Percentiles rank a stretch among this genome's conserved stretches.
These are phyloP conservation scores for Micromussa lordhowensis DNA, from an alignment of 92 coral and sea anemone species.

Conservation along the genomic window DNA sequence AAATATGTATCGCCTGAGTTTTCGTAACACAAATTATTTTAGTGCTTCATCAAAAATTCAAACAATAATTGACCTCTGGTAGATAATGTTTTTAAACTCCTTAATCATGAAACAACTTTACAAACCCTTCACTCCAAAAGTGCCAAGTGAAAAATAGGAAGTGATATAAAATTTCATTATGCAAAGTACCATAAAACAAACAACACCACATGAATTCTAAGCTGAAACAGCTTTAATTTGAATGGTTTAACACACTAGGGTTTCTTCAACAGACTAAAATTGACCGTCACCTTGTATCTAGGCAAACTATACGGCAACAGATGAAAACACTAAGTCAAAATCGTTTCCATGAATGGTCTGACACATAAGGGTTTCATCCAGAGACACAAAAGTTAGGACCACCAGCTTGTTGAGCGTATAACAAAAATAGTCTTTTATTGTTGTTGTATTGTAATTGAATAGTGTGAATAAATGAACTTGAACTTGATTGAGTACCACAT, in stretches of 20 bases:
- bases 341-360: background rate
- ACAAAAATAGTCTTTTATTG: no score
- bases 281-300: background rate
- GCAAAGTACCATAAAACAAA: background rate
- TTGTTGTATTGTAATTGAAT: no score
- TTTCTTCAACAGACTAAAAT: background rate
- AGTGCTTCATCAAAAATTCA: background rate
- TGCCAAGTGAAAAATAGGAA: background rate
- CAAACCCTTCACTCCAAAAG: background rate
- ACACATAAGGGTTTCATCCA: background rate
- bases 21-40: background rate
- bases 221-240: background rate
- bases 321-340: background rate
- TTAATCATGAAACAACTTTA: background rate
- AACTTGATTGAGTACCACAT: background rate
- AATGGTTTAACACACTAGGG: background rate
- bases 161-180: background rate
- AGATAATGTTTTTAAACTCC: background rate
- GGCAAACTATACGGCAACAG: background rate
- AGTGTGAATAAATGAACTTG: no score
- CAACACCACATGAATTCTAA: background rate
- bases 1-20: background rate
- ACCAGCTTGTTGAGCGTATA: background rate
- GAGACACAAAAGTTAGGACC: background rate
- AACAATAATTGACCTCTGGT: background rate